A percentile compares a stretch with the other conserved stretches of the same genome.
These are phyloP conservation scores for Drosophila ironensis DNA, from an alignment of 1,140 invertebrate species.

Conservation along the genomic window DNA sequence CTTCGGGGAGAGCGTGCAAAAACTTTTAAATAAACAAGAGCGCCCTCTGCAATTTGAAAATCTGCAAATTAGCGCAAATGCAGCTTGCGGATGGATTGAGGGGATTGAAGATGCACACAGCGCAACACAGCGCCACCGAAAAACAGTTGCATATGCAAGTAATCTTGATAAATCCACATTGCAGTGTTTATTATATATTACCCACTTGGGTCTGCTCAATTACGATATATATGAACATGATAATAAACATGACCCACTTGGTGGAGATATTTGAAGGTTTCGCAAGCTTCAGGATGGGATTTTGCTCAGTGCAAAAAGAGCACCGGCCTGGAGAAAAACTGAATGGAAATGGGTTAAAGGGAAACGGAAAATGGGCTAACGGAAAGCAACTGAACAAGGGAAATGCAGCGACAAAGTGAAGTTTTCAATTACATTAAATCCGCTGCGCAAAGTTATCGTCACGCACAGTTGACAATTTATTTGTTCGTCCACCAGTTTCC, in stretches of 20 bases:
- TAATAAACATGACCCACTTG: too few relatives aligned
- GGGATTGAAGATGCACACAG: background rate
- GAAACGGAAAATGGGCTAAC: constrained; percentile 24
- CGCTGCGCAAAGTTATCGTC: constrained; percentile 52
- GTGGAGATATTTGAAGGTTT: too few relatives aligned
- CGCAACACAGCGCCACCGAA: too few relatives aligned
- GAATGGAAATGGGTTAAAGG: constrained; percentile 2
- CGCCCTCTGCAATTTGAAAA: constrained; percentile 67
- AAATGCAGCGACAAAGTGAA: constrained; percentile 52
- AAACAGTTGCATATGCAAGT: too few relatives aligned
- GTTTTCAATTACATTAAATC: constrained; percentile 80
- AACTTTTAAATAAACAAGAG: constrained; percentile 74
- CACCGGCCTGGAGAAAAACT: constrained; percentile 1
- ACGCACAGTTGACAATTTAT: constrained; percentile 76
- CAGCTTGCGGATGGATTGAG: constrained; percentile 40
- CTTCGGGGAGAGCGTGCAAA: constrained; percentile 9
- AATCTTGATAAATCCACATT: too few relatives aligned
- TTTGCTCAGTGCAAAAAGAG: background rate
- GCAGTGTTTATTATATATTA: too few relatives aligned
- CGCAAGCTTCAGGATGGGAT: too few relatives aligned
- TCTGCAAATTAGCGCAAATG: constrained; percentile 77
- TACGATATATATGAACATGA: too few relatives aligned
- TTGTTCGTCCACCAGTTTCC: constrained; percentile 45
- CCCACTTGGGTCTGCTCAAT: too few relatives aligned
- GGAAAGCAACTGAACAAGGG: constrained; percentile 11